Conservation (phyloP, 2,113 vertebrate species). For the Pseudolaguvia tuberculata region DNA sequence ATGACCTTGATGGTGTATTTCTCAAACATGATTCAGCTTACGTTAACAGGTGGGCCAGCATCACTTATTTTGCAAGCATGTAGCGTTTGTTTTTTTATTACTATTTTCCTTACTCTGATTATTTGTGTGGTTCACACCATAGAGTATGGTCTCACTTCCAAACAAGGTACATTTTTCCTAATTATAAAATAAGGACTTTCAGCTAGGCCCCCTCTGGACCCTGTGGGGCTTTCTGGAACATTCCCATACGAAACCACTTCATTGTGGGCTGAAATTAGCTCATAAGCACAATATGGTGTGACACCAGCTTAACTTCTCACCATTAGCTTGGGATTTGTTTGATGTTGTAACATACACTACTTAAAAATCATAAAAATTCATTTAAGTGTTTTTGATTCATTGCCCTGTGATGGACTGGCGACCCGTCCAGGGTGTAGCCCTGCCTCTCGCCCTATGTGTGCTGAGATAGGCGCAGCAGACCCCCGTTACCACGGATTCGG, state of each 20-base stretch:
- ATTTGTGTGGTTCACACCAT: slow-evolving; percentile 40
- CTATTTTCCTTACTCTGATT: slow-evolving; percentile 7
- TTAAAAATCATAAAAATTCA: background rate
- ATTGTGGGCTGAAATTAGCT: slow-evolving; percentile 60
- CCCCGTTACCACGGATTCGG: too few relatives aligned
- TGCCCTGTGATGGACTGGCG: too few relatives aligned
- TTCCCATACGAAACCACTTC: slow-evolving; percentile 58
- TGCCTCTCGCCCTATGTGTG: too few relatives aligned
- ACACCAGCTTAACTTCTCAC: slow-evolving; percentile 12
- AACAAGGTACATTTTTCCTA: slow-evolving; percentile 49
- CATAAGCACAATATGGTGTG: slow-evolving; percentile 36
- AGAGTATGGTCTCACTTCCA: slow-evolving; percentile 30
- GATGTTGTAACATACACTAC: background rate
- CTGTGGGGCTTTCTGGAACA: slow-evolving; percentile 48
- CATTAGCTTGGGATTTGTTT: slow-evolving; percentile 8
- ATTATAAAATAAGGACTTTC: slow-evolving; percentile 42
- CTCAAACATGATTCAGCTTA: slow-evolving; percentile 42
- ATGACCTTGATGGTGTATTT: slow-evolving; percentile 41
- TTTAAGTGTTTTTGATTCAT: background rate
- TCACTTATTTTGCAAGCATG: slow-evolving; percentile 16
- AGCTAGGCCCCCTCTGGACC: slow-evolving; percentile 25
- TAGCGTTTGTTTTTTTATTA: slow-evolving; percentile 15
- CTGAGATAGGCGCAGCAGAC: too few relatives aligned
- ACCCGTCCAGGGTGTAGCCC: too few relatives aligned
- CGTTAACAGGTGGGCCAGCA: slow-evolving; percentile 33